Evolutionary conservation across 2,797 vertebrate genomes (phyloP).

Genomic region (Anguilla anguilla): DNA sequence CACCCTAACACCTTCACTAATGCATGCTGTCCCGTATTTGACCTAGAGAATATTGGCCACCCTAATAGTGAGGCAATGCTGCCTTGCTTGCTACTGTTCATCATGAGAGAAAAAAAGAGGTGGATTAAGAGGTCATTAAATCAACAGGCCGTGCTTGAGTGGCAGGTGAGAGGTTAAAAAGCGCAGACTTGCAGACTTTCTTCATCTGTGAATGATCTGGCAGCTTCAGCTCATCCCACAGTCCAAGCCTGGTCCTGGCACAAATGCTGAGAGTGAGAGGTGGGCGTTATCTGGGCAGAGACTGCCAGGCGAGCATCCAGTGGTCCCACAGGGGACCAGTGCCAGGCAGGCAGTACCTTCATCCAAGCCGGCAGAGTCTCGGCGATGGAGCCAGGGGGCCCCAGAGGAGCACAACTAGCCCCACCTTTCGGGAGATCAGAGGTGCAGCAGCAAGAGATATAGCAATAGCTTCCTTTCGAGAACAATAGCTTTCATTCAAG

Average conservation of each 20-base stretch:
- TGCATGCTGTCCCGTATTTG: no score
- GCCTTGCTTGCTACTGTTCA: not conserved
- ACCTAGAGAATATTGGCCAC: no score
- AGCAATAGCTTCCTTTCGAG: no score
- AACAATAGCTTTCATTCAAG: no score
- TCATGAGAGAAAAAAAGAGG: not conserved
- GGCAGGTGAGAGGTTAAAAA: not conserved
- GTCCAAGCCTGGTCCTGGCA: not conserved
- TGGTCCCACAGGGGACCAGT: conserved; percentile 74
- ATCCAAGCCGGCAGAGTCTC: conserved; percentile 74
- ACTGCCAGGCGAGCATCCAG: conserved; percentile 78
- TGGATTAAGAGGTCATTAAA: not conserved
- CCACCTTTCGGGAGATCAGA: conserved; percentile 64
- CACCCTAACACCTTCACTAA: no score
- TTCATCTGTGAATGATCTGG: not conserved
- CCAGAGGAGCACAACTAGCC: conserved; percentile 70
- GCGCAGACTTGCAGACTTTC: not conserved
- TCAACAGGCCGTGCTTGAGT: not conserved
- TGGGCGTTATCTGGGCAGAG: conserved; percentile 71
- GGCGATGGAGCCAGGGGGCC: conserved; percentile 74
- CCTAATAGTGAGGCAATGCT: no score
- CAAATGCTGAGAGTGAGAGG: not conserved
- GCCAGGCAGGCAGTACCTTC: conserved; percentile 71
- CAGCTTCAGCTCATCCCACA: not conserved
- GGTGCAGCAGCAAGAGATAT: not conserved